A percentile compares a stretch with the other conserved stretches of the same genome.
Evolutionary conservation across 2,797 vertebrate genomes (phyloP).

Genomic region (Crypturellus tataupa): DNA sequence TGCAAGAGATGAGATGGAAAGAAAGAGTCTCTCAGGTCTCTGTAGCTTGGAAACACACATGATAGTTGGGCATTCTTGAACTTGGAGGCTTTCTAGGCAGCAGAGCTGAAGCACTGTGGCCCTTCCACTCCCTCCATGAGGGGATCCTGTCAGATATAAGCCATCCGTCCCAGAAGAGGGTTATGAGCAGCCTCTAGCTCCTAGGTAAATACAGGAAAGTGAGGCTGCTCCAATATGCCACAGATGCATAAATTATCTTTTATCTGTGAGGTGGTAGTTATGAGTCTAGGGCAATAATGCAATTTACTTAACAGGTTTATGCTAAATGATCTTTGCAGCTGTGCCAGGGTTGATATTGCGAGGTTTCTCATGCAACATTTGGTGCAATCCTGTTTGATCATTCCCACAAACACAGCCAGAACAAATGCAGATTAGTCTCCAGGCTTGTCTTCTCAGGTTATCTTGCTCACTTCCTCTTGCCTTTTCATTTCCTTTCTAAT

Average conservation of each 20-base stretch:
- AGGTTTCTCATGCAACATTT: not conserved
- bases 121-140: not conserved
- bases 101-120: not conserved
- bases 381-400: not conserved
- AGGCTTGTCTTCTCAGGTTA: not conserved
- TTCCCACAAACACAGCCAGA: not conserved
- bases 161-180: not conserved
- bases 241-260: not conserved
- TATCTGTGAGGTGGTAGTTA: too few relatives aligned
- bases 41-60: rapidly evolving
- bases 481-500: not conserved
- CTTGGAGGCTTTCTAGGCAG: rapidly evolving
- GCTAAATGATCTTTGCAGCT: not conserved
- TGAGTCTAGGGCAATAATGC: not conserved
- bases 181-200: not conserved
- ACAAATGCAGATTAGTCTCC: not conserved
- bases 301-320: not conserved
- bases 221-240: not conserved
- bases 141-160: not conserved
- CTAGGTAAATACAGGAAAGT: not conserved
- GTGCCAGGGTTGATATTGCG: not conserved
- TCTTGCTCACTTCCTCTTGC: not conserved
- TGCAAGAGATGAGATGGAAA: not conserved
- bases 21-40: not conserved
- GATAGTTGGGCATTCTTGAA: not conserved